Evolutionary conservation across 2,113 vertebrate species (phyloP).

Genomic region (Lycocorax pyrrhopterus): DNA sequence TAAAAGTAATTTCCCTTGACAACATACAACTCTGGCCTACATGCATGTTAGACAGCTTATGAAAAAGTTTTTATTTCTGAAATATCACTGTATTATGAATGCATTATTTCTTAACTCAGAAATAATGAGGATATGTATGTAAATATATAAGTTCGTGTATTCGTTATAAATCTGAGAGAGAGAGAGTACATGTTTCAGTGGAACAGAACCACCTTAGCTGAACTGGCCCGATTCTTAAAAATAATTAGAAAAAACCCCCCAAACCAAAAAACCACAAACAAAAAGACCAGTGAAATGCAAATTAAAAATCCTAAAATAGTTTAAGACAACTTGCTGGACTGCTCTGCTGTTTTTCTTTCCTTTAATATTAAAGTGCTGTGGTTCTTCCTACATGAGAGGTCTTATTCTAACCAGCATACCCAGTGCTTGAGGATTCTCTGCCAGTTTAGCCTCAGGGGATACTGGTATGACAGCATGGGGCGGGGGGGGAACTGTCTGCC

Average conservation of each 20-base stretch:
- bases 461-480: not conserved
- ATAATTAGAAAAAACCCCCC: not conserved
- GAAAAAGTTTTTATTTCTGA: not conserved
- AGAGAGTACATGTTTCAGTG: not conserved
- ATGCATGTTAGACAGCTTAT: not conserved
- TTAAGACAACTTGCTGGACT: not conserved
- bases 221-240: not conserved
- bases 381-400: not conserved
- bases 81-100: not conserved
- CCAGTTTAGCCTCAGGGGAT: not conserved
- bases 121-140: not conserved
- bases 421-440: not conserved
- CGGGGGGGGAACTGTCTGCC: not conserved
- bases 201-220: not conserved
- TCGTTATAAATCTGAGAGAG: rapidly evolving
- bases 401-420: not conserved
- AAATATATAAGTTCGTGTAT: not conserved
- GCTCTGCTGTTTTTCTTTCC: not conserved
- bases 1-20: not conserved
- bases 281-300: not conserved
- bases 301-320: not conserved
- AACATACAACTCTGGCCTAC: not conserved
- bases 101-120: not conserved
- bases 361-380: not conserved
- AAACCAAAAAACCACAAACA: not conserved